Conservation (phyloP, 2,888 invertebrate species). For the Heteromurus nitidus region DNA sequence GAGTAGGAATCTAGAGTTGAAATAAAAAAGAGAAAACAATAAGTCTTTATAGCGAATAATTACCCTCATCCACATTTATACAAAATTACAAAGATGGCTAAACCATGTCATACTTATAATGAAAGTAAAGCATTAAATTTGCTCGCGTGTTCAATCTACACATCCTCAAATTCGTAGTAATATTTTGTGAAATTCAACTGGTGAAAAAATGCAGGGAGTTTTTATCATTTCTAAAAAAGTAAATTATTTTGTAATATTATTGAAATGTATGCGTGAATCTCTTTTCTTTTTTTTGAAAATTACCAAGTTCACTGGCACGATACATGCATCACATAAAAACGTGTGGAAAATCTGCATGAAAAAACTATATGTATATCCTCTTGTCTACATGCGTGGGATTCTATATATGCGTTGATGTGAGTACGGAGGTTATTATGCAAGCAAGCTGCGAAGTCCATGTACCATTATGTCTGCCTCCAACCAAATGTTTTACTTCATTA, state of each 20-base stretch:
- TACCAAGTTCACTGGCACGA: slow-evolving; percentile 57
- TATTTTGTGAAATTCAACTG: neutral
- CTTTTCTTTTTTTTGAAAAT: slow-evolving; percentile 15
- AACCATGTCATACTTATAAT: neutral
- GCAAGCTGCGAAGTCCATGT: neutral
- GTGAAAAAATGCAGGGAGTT: too few relatives aligned
- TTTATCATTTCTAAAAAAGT: neutral
- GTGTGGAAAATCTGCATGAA: slow-evolving; percentile 6
- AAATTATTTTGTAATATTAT: slow-evolving; percentile 6
- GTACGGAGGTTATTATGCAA: neutral
- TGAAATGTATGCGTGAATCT: slow-evolving; percentile 4
- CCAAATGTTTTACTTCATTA: slow-evolving; percentile 29
- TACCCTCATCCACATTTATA: neutral
- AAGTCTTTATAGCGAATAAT: neutral
- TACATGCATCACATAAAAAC: slow-evolving; percentile 11
- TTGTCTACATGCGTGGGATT: neutral
- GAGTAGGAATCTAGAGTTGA: slow-evolving; percentile 25
- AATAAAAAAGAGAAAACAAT: neutral
- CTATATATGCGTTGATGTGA: neutral
- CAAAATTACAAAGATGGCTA: neutral
- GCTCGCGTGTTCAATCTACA: neutral
- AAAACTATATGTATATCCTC: neutral
- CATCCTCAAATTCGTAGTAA: neutral
- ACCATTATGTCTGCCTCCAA: slow-evolving; percentile 9
- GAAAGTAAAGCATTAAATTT: neutral